Conservation (phyloP, 2,797 vertebrate genomes). For the Gorsachius magnificus region DNA sequence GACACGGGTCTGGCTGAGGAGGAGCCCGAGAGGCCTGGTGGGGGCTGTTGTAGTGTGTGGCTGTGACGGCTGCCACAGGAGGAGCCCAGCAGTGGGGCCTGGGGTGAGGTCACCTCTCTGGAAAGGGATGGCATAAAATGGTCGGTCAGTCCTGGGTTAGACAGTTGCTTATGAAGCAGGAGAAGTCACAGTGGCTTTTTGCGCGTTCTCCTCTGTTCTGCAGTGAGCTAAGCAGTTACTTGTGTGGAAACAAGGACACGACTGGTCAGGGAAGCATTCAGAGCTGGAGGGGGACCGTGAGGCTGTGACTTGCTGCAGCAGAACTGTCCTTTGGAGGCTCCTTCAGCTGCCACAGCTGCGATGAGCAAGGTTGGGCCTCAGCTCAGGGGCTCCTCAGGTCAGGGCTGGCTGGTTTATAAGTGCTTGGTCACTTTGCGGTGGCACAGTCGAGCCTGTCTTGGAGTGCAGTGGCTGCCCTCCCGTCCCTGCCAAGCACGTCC, state of each 20-base stretch:
- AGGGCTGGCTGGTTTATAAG: neutral
- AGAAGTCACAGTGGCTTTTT: neutral
- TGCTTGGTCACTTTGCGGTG: neutral
- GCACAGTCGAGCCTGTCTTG: neutral
- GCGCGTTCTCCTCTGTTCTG: neutral
- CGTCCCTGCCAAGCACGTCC: neutral
- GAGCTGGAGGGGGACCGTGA: conserved; percentile 1
- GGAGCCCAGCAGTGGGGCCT: neutral
- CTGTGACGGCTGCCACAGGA: neutral
- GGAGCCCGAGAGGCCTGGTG: neutral
- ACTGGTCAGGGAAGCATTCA: neutral
- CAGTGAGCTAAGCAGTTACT: neutral
- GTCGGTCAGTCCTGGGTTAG: neutral
- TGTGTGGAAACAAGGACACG: neutral
- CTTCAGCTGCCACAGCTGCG: neutral
- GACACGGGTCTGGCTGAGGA: neutral
- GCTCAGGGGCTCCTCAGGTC: neutral
- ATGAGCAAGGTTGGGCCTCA: neutral
- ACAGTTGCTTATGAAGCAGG: neutral
- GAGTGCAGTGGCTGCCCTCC: neutral
- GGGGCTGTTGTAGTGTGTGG: neutral
- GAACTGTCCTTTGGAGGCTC: neutral
- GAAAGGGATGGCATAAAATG: neutral
- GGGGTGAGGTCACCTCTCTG: neutral
- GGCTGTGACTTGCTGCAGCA: neutral